phyloP scores from a whole-genome alignment of 2,888 invertebrate species.

The Caenorhabditis sp. region DNA sequence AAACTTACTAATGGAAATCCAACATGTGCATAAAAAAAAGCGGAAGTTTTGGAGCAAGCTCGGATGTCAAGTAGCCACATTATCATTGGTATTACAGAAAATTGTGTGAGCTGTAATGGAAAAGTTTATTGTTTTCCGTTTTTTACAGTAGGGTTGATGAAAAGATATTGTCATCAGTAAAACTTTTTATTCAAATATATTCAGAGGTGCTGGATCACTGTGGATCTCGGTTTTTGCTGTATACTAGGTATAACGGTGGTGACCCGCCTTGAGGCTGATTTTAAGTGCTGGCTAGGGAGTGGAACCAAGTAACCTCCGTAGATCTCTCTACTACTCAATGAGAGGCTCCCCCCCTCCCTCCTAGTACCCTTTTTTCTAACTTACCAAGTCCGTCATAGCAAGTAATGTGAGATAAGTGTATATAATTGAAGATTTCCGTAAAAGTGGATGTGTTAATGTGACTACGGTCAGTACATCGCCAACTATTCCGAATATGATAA shows the following conservation, averaged over 20 bases:
- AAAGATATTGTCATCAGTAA: no score
- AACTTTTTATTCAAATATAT: no score
- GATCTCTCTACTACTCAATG: no score
- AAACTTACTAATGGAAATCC: constrained; percentile 80
- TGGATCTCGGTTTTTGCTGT: no score
- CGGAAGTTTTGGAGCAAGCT: constrained; percentile 75
- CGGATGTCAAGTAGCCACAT: constrained; percentile 78
- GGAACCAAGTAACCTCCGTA: no score
- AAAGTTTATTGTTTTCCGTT: background rate
- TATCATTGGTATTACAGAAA: constrained; percentile 81
- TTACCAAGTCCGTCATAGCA: constrained; percentile 70
- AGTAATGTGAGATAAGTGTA: constrained; percentile 79
- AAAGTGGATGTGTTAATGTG: constrained; percentile 81
- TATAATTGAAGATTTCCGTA: constrained; percentile 80
- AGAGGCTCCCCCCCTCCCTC: no score
- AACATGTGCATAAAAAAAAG: constrained; percentile 81
- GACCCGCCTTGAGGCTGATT: no score
- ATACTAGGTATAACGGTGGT: no score
- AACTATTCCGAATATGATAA: constrained; percentile 81
- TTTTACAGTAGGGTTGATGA: background rate
- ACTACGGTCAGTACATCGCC: constrained; percentile 81
- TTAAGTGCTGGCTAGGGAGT: no score
- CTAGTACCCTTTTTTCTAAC: background rate
- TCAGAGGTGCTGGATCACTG: no score
- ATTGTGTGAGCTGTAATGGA: constrained; percentile 80